Conservation (phyloP, 2,113 vertebrate species). For the Phycodurus eques region DNA sequence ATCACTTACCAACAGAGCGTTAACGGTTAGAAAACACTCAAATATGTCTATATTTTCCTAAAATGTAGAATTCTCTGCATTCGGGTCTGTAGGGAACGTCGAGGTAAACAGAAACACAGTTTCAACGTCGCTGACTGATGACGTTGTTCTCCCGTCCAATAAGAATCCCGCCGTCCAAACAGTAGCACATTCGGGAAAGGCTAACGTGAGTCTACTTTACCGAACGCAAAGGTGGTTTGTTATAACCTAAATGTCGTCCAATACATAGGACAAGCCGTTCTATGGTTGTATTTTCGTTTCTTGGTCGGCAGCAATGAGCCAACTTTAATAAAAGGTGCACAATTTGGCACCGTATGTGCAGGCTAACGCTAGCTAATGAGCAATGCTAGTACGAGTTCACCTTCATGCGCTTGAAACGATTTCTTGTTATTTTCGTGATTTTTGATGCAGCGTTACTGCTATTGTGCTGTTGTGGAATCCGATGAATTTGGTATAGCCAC, state of each 20-base stretch:
- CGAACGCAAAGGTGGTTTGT: conserved; percentile 27
- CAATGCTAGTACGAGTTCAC: conserved; percentile 1
- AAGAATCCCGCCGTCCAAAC: conserved; percentile 5
- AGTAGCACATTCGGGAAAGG: conserved; percentile 4
- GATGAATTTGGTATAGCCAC: background rate
- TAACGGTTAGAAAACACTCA: background rate
- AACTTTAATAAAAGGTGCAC: conserved; percentile 13
- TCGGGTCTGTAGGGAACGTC: background rate
- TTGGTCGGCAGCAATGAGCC: background rate
- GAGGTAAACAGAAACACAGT: conserved; percentile 6
- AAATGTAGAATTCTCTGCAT: background rate
- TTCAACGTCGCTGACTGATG: conserved; percentile 37
- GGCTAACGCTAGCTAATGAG: conserved; percentile 31
- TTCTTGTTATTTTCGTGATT: background rate
- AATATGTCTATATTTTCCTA: background rate
- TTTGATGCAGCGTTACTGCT: background rate
- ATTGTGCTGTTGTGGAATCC: background rate
- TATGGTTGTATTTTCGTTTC: background rate
- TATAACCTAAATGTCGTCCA: fast-evolving
- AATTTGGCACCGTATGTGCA: conserved; percentile 7
- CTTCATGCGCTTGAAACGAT: background rate
- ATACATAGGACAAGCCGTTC: background rate
- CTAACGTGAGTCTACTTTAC: conserved; percentile 34
- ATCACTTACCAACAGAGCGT: conserved; percentile 11
- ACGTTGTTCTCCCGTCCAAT: conserved; percentile 10